These are phyloP conservation scores for Phenganax marumi DNA, from an alignment of 92 coral and sea anemone genomes.

Conservation along the genomic window DNA sequence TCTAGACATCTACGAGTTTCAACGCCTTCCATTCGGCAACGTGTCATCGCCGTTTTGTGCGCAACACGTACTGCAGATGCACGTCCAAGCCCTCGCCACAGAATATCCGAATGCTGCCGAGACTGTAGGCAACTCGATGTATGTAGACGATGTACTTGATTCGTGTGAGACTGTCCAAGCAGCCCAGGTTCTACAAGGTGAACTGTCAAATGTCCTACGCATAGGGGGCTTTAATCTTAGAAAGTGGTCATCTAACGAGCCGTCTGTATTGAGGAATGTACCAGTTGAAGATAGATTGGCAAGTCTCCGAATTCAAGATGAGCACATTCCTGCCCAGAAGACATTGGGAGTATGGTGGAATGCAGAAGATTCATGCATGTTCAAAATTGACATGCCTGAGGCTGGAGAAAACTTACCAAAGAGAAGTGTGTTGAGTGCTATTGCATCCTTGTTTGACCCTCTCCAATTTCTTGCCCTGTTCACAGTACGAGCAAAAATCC, in stretches of 20 bases:
- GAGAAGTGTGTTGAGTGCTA: too few relatives aligned
- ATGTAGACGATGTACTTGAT: constrained; percentile 54
- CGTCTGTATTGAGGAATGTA: neutral
- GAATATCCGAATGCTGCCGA: constrained; percentile 44
- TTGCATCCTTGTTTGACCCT: too few relatives aligned
- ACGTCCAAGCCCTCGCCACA: constrained; percentile 49
- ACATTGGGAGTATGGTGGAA: neutral
- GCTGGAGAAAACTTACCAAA: too few relatives aligned
- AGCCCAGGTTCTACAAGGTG: constrained; percentile 36
- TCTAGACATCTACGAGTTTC: too few relatives aligned
- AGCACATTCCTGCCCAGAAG: neutral
- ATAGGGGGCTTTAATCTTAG: constrained; percentile 4
- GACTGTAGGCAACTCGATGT: constrained; percentile 48
- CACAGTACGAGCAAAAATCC: too few relatives aligned
- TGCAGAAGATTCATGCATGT: too few relatives aligned
- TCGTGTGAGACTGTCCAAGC: constrained; percentile 46
- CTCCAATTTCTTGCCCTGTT: too few relatives aligned
- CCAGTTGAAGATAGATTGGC: constrained; percentile 13
- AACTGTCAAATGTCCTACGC: constrained; percentile 30
- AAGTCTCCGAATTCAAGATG: neutral
- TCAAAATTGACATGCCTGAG: too few relatives aligned
- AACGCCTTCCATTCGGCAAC: too few relatives aligned
- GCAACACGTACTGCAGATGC: constrained; percentile 46
- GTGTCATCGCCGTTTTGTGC: constrained; percentile 55
- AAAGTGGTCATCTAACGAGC: constrained; percentile 13